Evolutionary conservation across 2,888 invertebrate genomes (phyloP), one percentile per base, ranked within the genome.

Genomic region (Thumatha senex): DNA sequence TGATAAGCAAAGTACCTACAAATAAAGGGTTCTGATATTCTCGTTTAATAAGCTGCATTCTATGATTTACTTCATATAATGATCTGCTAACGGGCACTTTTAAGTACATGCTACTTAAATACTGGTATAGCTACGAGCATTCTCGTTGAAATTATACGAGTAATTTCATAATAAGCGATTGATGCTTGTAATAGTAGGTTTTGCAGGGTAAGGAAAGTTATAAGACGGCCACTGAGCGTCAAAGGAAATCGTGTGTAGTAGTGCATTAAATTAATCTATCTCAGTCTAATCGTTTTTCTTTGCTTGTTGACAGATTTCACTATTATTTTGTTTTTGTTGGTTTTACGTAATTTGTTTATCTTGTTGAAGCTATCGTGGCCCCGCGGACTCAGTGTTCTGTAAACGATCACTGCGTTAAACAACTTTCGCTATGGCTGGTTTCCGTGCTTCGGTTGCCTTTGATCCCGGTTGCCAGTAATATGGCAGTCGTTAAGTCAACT

Each of bases 221-320:
- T 70, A 79, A 80, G 80, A 83, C 36, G 45, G 78, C 76, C 71
- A 35, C 39, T 47, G 49, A 58, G 48, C 48, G 55, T 46, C 57
- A 46, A 44, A 73, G 73, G 79, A 76, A 80, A 83, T 79, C 74
- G 71, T 65, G 78, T 69, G 80, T 73, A 84, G 53, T 75, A 76
- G 73, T 71, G 84, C 84, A 74, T 79, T 78, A 76, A 82, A 74
- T 67, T 53, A 64, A 56, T 74, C 70, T 70, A 65, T 67, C 72
- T 72, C 18, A 24, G 3, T 24, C 40, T 39, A 41, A 14, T 57
- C 71, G 73, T 70, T 80, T 76, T 78, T 69, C 67, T 76, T 66
- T 59, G 61, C 64, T 58, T 58, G 60, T 64, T 58, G 52, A 56
- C 48, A 40, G 56, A 54, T 78, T 75, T 76, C 71, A 65, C 76